Evolutionary conservation across 2,113 vertebrate genomes (phyloP), one percentile per base, ranked within the genome.

Genomic region (Heloderma charlesbogerti): DNA sequence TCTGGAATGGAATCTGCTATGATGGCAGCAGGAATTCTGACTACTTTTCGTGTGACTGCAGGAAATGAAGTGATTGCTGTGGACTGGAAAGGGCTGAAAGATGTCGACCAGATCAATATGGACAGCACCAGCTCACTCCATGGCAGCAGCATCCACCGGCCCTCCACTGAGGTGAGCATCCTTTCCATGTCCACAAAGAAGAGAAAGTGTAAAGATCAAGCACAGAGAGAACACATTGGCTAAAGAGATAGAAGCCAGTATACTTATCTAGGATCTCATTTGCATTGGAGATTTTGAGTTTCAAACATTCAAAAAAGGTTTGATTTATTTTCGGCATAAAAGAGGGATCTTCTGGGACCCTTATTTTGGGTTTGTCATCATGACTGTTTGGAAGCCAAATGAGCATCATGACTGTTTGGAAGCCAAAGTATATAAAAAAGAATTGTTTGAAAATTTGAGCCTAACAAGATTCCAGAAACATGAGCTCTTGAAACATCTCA

Each of bases 71-170:
- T 98, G 95, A 98, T 98, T 87, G 97, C 98, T 0, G 97, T 98
- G 71, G 98, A 98, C 83, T 98, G 98, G 98, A 98, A 98, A 74
- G 98, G 97, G 45, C 95, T 98, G 84, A 98, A 97, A 90, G 98
- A 98, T 96, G 97, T 97, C 6, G 98, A 98, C 88, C 97, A 98
- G 89, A 97, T 98, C 92, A 97, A 98, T 71, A 97, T 97, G 96
- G 98, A 98, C 92, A 98, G 98, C 94, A 97, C 96, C 94, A 98
- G 97, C 91, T 98, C 98, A 0, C 96, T 98, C 81, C 98, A 97
- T 1, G 98, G 97, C 71, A 98, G 97, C 96, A 98, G 97, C 92
- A 97, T 98, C 86, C 98, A 98, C 69, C 95, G 97, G 86, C 97
- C 98, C 3, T 98, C 98, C 5, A 97, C 97, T 0, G 97, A 98